Evolutionary conservation across 92 coral and sea anemone species (phyloP), one percentile per base, ranked within the genome.

Genomic region (Anthopleura xanthogrammica): DNA sequence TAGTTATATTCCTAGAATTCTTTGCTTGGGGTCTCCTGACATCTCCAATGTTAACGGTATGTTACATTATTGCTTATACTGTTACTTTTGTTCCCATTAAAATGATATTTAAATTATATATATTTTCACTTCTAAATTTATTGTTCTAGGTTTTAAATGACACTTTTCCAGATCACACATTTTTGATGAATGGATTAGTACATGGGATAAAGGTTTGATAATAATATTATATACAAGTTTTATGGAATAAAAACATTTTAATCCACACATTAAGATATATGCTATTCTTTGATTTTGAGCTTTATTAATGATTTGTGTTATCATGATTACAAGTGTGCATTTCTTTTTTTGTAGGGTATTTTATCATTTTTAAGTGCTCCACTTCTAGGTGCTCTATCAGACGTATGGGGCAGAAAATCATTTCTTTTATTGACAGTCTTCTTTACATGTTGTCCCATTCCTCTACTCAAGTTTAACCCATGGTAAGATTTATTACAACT

Each of bases 331-430:
- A 77, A n/a, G 4, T 5, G 10, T 12, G 5, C 22, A 20, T 46
- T 24, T 11, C 9, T 72, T 4, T 72, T 52, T 66, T 82, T 85
- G 52, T 89, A 97, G 99, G 99, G 99, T 68, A 90, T 97, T 66
- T 91, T 97, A 83, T 97, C 99, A 46, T 97, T 97, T 81, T 85
- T 97, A 13, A 89, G 98, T 89, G 99, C 99, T n/a, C 99, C 99
- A 4, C 85, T 97, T 42, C 86, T 97, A 72, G 99, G 99, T 42
- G 99, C 99, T 78, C 84, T 97, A 22, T 97, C 99, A 29, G 99
- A 97, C 86, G 99, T 97, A n/a, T 97, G 99, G 99, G 99, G 99
- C 8, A 92, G 99, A 72, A 97, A 97, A 58, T 97, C 99, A 19
- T 97, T 97, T 78, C 90, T 97, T 22, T 91, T 97, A 55, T 92